These are phyloP conservation scores for Potorous gilbertii DNA, from an alignment of 2,797 vertebrate species.

Conservation along the genomic window DNA sequence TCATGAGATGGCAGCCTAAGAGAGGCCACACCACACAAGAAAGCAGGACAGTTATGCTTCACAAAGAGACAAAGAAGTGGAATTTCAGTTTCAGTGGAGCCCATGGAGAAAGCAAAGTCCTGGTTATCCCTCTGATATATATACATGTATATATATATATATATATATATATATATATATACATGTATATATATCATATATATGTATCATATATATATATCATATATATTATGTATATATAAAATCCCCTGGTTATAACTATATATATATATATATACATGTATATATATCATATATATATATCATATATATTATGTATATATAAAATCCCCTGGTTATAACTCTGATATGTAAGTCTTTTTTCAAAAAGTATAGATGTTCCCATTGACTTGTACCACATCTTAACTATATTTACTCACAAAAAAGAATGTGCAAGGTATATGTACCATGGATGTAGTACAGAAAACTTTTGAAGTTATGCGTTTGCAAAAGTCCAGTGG, in stretches of 20 bases:
- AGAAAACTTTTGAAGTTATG: constrained; percentile 56
- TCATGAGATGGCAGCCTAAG: background rate
- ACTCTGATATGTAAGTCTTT: background rate
- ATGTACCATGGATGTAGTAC: background rate
- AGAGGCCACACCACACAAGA: background rate
- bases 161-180: too few relatives aligned
- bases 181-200: too few relatives aligned
- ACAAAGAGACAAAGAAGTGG: background rate
- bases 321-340: background rate
- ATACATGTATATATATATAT: too few relatives aligned
- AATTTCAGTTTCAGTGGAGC: background rate
- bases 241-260: too few relatives aligned
- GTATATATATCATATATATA: too few relatives aligned
- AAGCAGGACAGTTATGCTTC: background rate
- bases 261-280: too few relatives aligned
- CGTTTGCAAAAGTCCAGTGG: background rate
- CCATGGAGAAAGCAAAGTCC: background rate
- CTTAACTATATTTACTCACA: constrained; percentile 27
- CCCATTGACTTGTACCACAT: background rate
- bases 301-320: too few relatives aligned
- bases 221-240: too few relatives aligned
- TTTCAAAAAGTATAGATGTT: background rate
- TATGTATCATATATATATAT: too few relatives aligned
- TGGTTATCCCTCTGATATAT: background rate
- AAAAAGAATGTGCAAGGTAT: constrained; percentile 48